A percentile compares a stretch with the other conserved stretches of the same genome.
Conservation (phyloP, 1,140 invertebrate genomes). For the Piezodorus guildinii region DNA sequence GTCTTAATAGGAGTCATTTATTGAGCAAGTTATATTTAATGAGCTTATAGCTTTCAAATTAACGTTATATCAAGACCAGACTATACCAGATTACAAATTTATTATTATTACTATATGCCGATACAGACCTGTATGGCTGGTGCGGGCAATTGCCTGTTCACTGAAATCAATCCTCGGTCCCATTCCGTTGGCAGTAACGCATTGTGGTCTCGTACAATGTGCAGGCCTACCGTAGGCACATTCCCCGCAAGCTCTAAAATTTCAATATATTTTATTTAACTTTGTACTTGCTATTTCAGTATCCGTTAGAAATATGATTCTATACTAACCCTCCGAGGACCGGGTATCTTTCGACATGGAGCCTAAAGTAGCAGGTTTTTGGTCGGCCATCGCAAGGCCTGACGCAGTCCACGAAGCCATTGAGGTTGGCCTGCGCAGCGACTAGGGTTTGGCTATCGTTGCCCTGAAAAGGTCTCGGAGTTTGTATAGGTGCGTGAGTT, state of each 20-base stretch:
- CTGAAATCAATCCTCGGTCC: constrained; percentile 55
- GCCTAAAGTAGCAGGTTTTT: constrained; percentile 24
- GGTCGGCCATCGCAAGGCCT: constrained; percentile 13
- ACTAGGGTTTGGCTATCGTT: no score
- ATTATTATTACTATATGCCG: no score
- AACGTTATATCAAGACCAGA: no score
- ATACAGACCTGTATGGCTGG: constrained; percentile 61
- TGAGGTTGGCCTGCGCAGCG: no score
- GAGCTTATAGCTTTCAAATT: no score
- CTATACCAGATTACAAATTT: neutral
- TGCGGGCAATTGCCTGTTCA: constrained; percentile 79
- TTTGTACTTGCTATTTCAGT: no score
- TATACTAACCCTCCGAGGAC: constrained; percentile 24
- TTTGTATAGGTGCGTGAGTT: no score
- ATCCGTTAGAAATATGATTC: no score
- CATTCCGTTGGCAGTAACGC: constrained; percentile 69
- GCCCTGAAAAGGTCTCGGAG: no score
- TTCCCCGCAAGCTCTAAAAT: constrained; percentile 66
- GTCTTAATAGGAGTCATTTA: no score
- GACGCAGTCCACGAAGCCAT: constrained; percentile 30
- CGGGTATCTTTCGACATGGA: constrained; percentile 22
- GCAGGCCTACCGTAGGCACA: constrained; percentile 62
- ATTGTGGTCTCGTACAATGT: constrained; percentile 66
- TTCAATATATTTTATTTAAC: constrained; percentile 34
- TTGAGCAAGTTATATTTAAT: no score